phyloP scores from a whole-genome alignment of 1,140 invertebrate species.

The Drosophila lini region DNA sequence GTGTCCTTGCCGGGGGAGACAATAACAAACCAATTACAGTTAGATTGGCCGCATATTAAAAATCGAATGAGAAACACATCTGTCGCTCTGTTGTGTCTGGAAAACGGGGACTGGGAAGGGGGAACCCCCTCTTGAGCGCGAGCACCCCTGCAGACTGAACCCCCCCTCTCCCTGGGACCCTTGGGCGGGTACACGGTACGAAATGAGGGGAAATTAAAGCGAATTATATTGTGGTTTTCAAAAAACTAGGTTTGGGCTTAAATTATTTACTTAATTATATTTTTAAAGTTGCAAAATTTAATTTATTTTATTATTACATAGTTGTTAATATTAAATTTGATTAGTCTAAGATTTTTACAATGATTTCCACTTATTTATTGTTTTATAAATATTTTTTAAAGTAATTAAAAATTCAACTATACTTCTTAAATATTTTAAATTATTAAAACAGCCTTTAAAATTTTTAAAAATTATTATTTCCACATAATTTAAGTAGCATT shows the following conservation, averaged over 20 bases:
- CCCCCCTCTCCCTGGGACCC: background rate
- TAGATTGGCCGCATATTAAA: slow-evolving; percentile 85
- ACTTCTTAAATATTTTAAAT: background rate
- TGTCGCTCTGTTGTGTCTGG: slow-evolving; percentile 62
- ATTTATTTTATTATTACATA: no score
- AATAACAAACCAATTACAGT: slow-evolving; percentile 85
- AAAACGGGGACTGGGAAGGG: background rate
- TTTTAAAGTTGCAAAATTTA: no score
- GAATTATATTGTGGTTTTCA: background rate
- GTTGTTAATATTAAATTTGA: no score
- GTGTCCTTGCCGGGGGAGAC: slow-evolving; percentile 62
- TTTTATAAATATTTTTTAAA: background rate
- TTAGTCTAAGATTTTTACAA: no score
- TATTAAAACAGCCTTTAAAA: no score
- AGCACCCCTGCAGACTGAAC: slow-evolving; percentile 5
- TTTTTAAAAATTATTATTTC: no score
- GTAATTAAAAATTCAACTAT: background rate
- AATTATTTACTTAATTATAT: no score
- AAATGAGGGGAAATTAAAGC: background rate
- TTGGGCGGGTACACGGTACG: background rate
- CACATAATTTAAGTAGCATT: no score
- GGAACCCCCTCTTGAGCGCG: background rate
- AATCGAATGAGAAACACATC: slow-evolving; percentile 84
- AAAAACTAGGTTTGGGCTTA: no score
- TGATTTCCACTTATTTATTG: background rate